Conservation (phyloP, 1,140 invertebrate genomes). For the Phymastichus coffea region DNA sequence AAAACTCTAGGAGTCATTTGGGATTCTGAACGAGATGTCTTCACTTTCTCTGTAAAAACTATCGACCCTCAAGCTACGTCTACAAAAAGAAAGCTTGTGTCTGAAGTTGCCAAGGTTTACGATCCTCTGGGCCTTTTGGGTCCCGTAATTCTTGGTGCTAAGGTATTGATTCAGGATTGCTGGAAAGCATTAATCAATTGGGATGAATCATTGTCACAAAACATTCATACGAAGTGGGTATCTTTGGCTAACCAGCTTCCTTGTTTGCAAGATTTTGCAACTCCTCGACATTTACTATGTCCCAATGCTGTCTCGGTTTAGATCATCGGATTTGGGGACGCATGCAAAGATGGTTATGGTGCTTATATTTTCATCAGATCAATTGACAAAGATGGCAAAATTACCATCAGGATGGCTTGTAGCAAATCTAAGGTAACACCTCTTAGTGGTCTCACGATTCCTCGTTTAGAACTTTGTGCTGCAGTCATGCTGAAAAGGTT, state of each 20-base stretch:
- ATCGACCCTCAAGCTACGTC: background rate
- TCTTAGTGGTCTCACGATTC: background rate
- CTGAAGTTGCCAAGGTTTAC: background rate
- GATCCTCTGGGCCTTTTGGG: conserved; percentile 1
- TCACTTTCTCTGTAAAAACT: conserved; percentile 6
- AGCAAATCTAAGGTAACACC: conserved; percentile 13
- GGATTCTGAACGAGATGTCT: conserved; percentile 11
- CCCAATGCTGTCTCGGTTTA: background rate
- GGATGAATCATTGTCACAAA: conserved; percentile 1
- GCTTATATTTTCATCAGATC: conserved; percentile 3
- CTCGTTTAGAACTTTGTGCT: conserved; percentile 49
- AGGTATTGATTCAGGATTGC: background rate
- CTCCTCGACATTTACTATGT: background rate
- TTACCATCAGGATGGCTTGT: background rate
- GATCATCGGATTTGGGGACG: conserved; percentile 9
- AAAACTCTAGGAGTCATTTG: conserved; percentile 33
- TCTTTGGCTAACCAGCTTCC: background rate
- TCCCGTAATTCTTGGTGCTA: background rate
- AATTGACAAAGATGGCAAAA: background rate
- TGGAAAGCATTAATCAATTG: background rate
- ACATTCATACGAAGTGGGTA: background rate
- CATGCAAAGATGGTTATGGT: conserved; percentile 5
- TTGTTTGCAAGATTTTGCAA: background rate
- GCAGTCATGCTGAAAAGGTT: conserved; percentile 36
- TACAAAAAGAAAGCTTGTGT: background rate